Percentiles rank a stretch among this genome's conserved stretches.
Conservation (phyloP, 2,888 invertebrate species). For the Rapana venosa region DNA sequence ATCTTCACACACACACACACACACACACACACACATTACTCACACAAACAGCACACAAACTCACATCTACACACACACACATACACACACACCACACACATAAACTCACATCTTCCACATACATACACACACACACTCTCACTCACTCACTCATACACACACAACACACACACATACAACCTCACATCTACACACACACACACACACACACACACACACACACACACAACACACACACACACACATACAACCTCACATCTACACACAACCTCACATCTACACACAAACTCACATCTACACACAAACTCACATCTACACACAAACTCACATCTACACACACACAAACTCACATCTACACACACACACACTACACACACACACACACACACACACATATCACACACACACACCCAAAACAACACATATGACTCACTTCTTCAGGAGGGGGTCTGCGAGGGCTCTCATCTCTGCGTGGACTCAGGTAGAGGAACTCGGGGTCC, state of each 20-base stretch:
- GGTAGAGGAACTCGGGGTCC: constrained; percentile 64
- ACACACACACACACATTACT: neutral
- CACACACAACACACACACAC: neutral
- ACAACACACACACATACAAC: neutral
- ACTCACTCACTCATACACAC: constrained; percentile 14
- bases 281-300: neutral
- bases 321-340: neutral
- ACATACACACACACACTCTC: neutral
- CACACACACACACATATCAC: no score
- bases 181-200: no score
- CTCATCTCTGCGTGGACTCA: constrained; percentile 46
- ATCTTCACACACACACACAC: neutral
- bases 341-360: no score
- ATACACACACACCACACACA: neutral
- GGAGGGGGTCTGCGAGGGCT: neutral
- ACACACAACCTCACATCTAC: constrained; percentile 1
- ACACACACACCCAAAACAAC: no score
- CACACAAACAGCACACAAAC: neutral
- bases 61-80: neutral
- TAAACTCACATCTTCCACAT: neutral
- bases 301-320: neutral
- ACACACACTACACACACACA: no score
- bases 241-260: neutral
- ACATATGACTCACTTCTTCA: neutral
- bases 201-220: no score